These are phyloP conservation scores for Lamprotornis superbus DNA, from an alignment of 2,113 vertebrate species.

Conservation along the genomic window DNA sequence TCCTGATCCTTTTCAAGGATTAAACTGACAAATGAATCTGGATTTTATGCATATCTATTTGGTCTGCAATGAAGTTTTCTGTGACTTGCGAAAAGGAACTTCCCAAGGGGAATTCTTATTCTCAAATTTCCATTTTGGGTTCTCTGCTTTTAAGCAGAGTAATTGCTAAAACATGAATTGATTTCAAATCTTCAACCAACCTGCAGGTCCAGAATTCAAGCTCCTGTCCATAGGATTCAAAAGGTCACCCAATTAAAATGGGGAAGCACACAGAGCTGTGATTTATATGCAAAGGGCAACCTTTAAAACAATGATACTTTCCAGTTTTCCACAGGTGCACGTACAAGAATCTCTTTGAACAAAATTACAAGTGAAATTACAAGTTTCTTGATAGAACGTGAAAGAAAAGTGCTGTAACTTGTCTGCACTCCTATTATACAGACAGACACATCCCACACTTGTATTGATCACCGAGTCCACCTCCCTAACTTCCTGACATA, in stretches of 20 bases:
- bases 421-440: background rate
- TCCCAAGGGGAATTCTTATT: background rate
- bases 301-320: constrained; percentile 65
- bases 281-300: constrained; percentile 78
- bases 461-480: background rate
- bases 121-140: background rate
- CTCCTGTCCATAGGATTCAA: constrained; percentile 66
- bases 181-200: constrained; percentile 69
- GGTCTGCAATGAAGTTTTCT: background rate
- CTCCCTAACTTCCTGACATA: background rate
- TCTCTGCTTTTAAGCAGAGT: constrained; percentile 7
- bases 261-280: constrained; percentile 57
- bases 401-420: constrained; percentile 26
- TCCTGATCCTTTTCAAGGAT: constrained; percentile 3
- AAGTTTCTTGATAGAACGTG: constrained; percentile 34
- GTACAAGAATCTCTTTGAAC: constrained; percentile 44
- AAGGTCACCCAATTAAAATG: constrained; percentile 80
- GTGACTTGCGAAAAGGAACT: background rate
- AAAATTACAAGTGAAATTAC: constrained; percentile 44
- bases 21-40: constrained; percentile 21
- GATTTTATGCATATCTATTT: background rate
- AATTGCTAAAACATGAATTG: constrained; percentile 54
- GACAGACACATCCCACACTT: background rate
- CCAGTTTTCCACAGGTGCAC: constrained; percentile 55
- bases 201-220: constrained; percentile 72